phyloP scores from a whole-genome alignment of 2,888 invertebrate species.

The Phania funesta region DNA sequence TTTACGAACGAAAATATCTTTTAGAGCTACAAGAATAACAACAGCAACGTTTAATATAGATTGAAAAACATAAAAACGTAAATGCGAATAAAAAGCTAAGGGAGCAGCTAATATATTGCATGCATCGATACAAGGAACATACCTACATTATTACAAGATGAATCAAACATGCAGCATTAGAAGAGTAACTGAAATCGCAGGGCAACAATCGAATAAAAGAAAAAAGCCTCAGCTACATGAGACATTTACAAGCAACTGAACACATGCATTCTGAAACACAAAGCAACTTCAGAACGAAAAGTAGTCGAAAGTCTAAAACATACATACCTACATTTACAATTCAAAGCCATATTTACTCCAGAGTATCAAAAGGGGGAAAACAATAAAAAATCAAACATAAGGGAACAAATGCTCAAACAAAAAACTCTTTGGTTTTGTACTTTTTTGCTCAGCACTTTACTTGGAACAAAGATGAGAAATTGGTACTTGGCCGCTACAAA shows the following conservation, averaged over 20 bases:
- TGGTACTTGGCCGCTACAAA: background rate
- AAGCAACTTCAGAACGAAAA: slow-evolving; percentile 36
- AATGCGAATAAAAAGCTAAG: slow-evolving; percentile 25
- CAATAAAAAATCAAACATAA: slow-evolving; percentile 39
- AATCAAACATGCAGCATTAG: background rate
- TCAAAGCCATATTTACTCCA: slow-evolving; percentile 56
- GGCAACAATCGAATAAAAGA: background rate
- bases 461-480: background rate
- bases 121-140: slow-evolving; percentile 35
- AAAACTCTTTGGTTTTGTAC: background rate
- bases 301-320: background rate
- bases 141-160: background rate
- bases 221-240: slow-evolving; percentile 62
- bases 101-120: slow-evolving; percentile 34
- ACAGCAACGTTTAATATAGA: slow-evolving; percentile 52
- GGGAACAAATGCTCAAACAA: background rate
- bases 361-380: slow-evolving; percentile 17
- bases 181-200: background rate
- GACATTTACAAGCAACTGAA: slow-evolving; percentile 61
- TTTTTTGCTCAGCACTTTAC: background rate
- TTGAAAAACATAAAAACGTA: slow-evolving; percentile 57
- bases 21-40: slow-evolving; percentile 30
- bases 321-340: background rate
- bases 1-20: slow-evolving; percentile 35
- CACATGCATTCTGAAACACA: slow-evolving; percentile 61